Evolutionary conservation across 2,888 invertebrate species (phyloP).

Genomic region (Autographa pulchrina): DNA sequence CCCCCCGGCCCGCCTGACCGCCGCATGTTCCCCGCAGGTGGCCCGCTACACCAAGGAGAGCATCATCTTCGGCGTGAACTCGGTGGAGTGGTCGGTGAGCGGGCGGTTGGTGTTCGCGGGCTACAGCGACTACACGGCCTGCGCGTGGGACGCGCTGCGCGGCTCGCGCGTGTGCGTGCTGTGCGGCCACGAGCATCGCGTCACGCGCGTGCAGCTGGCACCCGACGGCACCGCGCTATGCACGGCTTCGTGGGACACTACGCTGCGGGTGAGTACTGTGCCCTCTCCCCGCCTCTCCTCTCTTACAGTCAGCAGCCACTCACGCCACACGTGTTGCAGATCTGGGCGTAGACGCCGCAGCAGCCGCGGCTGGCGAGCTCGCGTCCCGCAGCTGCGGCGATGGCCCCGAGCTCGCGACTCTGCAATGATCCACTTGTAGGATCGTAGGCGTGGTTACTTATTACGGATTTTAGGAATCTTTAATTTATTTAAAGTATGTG

Average conservation of each 20-base stretch:
- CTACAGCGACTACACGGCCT: constrained; percentile 99
- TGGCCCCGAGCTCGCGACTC: background rate
- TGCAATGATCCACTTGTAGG: background rate
- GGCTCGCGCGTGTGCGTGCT: constrained; percentile 96
- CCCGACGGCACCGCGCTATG: constrained; percentile 99
- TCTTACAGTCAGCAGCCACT: constrained; percentile 94
- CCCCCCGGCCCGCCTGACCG: background rate
- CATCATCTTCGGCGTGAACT: constrained; percentile 98
- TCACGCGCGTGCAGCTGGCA: constrained; percentile 97
- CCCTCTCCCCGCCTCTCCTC: constrained; percentile 75
- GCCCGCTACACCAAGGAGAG: constrained; percentile 98
- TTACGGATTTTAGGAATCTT: constrained; percentile 21
- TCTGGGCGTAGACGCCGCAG: constrained; percentile 67
- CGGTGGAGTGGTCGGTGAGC: constrained; percentile 99
- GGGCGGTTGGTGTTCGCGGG: constrained; percentile 98
- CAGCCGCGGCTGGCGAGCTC: constrained; percentile 3
- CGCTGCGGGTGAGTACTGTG: constrained; percentile 91
- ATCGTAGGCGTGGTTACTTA: constrained; percentile 19
- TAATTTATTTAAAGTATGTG: constrained; percentile 14
- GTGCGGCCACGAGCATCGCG: constrained; percentile 98
- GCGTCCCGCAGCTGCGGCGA: background rate
- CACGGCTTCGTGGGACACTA: constrained; percentile 97
- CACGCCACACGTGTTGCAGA: constrained; percentile 60
- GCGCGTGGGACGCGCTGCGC: constrained; percentile 99
- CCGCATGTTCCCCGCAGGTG: constrained; percentile 73